Evolutionary conservation across 2,113 vertebrate species (phyloP).

Genomic region (Tapirus terrestris): DNA sequence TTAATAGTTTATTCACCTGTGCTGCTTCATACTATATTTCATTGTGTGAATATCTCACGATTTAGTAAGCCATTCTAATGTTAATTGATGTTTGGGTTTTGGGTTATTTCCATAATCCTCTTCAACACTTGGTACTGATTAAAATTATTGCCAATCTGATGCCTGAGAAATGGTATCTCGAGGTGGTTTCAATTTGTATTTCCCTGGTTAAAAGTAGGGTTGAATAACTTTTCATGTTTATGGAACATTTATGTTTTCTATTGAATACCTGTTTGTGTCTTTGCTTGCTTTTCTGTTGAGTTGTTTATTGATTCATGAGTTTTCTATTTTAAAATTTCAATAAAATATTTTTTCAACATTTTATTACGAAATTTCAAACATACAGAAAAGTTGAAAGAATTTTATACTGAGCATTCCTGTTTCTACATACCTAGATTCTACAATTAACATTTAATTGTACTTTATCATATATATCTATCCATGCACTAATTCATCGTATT

Average conservation of each 20-base stretch:
- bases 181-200: neutral
- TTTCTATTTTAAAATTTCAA: neutral
- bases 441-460: neutral
- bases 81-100: neutral
- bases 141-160: neutral
- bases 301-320: neutral
- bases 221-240: neutral
- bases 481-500: neutral
- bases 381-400: neutral
- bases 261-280: neutral
- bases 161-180: neutral
- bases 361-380: constrained; percentile 19
- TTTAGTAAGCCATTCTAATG: neutral
- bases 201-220: neutral
- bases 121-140: neutral
- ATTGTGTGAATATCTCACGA: neutral
- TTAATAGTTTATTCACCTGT: neutral
- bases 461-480: neutral
- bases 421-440: neutral
- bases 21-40: neutral
- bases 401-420: neutral
- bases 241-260: neutral
- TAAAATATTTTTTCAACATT: neutral
- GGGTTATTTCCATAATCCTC: neutral
- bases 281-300: neutral